Percentiles rank a stretch among this genome's conserved stretches.
These are phyloP conservation scores for Erithacus rubecula DNA, from an alignment of 2,797 vertebrate genomes.

Conservation along the genomic window DNA sequence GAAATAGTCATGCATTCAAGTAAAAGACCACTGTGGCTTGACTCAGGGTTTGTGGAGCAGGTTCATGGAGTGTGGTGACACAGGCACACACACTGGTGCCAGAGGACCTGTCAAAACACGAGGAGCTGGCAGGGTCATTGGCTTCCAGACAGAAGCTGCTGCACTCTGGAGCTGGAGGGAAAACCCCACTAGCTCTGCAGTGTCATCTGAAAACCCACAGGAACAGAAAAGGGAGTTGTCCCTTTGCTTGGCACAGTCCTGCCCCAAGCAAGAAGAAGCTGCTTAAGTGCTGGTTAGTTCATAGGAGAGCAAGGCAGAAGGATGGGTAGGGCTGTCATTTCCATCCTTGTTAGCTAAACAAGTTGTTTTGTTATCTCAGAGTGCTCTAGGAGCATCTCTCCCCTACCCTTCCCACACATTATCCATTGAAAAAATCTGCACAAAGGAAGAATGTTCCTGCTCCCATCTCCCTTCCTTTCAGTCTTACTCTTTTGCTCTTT, in stretches of 20 bases:
- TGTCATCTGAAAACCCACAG: background rate
- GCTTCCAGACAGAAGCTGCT: background rate
- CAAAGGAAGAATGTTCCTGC: background rate
- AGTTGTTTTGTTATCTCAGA: background rate
- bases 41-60: background rate
- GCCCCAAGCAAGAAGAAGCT: background rate
- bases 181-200: background rate
- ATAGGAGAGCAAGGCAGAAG: background rate
- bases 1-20: background rate
- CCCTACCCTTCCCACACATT: background rate
- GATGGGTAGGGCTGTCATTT: background rate
- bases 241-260: background rate
- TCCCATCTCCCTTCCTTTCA: background rate
- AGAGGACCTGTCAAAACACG: background rate
- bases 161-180: background rate
- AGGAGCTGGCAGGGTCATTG: background rate
- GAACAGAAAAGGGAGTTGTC: background rate
- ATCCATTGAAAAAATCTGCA: background rate
- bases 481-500: background rate
- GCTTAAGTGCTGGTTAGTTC: fast-evolving
- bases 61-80: background rate
- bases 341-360: background rate
- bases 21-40: background rate
- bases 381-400: background rate
- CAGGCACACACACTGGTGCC: fast-evolving